Base-by-base conservation (phyloP, 2,113 vertebrate genomes). In the Gorsachius goisagi region DNA sequence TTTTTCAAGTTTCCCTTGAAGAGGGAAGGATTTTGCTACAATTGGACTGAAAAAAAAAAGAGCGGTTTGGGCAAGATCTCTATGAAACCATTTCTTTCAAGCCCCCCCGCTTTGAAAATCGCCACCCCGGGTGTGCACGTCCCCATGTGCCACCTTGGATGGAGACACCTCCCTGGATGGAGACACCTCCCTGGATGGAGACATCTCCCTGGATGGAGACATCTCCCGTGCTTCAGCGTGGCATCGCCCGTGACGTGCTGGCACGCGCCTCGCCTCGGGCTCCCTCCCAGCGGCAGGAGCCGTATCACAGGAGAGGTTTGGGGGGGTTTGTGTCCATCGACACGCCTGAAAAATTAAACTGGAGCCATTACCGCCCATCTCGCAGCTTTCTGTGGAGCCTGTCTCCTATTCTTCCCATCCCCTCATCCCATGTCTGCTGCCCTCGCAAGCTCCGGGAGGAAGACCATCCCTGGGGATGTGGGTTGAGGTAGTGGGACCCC, bases 121-220 rank as follows among this genome's bases (percentile, higher is more conserved):
- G 60, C 50, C 47, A 15, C n/a, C 16, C 7, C 3, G 41, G 35
- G 3, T 30, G 67, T 19, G 24, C 27, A 2, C 0, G 16, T 33
- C 41, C 11, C 49, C 27, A 1, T 77, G 37, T 33, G 35, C 21
- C 13, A 30, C 16, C 23, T n/a, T 12, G 44, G 24, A 2, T 8
- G 30, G 4, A 4, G 32, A 5, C 3, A 1, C 32, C 15, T 23
- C n/a, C 50, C 0, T n/a, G n/a, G n/a, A n/a, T n/a, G n/a, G n/a
- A n/a, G n/a, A n/a, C n/a, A n/a, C n/a, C 13, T 33, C 16, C 23
- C 39, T 12, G 44, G 24, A 2, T 8, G 30, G 4, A 4, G 32
- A 5, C 3, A 1, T 28, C 13, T 33, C 16, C 23, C 39, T 12
- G 44, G 24, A 2, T 8, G 30, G 4, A 4, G 32, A 5, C 3